Percentiles rank a stretch among this genome's conserved stretches.
Evolutionary conservation across 2,888 invertebrate genomes (phyloP).

Genomic region (Brachyptera risi): DNA sequence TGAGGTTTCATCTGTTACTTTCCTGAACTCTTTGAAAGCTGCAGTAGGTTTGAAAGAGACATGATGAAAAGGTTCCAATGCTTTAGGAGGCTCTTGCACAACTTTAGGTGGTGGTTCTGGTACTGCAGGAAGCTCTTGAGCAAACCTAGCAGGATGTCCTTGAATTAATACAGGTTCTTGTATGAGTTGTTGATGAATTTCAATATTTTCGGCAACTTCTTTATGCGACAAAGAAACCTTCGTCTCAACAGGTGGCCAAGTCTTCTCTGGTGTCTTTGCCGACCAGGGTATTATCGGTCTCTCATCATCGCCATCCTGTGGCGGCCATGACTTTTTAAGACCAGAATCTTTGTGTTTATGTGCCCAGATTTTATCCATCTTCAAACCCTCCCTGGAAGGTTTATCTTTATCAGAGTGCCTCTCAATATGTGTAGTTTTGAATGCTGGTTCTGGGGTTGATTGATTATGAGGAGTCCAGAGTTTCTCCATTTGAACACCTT

Average conservation of each 20-base stretch:
- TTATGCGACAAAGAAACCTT: conserved; percentile 20
- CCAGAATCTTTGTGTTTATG: conserved; percentile 48
- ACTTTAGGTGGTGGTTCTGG: conserved; percentile 19
- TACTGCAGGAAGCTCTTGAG: background rate
- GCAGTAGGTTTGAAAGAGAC: conserved; percentile 25
- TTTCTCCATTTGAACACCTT: conserved; percentile 44
- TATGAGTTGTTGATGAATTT: conserved; percentile 27
- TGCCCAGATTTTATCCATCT: conserved; percentile 67
- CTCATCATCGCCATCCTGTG: conserved; percentile 41
- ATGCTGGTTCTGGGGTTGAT: conserved; percentile 27
- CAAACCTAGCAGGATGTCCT: background rate
- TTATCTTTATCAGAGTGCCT: conserved; percentile 41
- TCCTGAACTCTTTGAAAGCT: too few relatives aligned
- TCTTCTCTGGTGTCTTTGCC: conserved; percentile 43
- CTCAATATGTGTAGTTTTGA: conserved; percentile 21
- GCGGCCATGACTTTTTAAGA: conserved; percentile 52
- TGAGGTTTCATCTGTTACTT: too few relatives aligned
- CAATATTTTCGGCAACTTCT: conserved; percentile 21
- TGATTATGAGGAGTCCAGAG: conserved; percentile 40
- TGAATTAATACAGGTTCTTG: conserved; percentile 14
- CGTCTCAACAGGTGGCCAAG: conserved; percentile 39
- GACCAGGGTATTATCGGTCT: conserved; percentile 41
- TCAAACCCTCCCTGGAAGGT: conserved; percentile 59
- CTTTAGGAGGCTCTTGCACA: conserved; percentile 28
- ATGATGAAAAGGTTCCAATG: conserved; percentile 33